phyloP scores from a whole-genome alignment of 92 coral and sea anemone genomes.

The Hydrozoanthus gracilis region DNA sequence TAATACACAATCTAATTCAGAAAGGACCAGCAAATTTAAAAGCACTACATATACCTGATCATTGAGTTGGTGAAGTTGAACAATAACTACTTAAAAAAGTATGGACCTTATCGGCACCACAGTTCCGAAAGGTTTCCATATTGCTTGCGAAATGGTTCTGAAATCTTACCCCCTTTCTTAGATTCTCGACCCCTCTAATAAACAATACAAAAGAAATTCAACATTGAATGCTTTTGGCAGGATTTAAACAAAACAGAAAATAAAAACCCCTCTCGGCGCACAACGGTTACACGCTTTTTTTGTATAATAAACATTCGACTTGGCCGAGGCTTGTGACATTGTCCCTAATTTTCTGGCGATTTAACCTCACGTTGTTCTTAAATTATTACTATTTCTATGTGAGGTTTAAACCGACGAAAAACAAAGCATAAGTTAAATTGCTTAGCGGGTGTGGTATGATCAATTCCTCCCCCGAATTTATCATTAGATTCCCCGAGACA shows the following conservation, averaged over 20 bases:
- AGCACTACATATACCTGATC: not conserved
- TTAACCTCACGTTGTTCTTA: too few species aligned
- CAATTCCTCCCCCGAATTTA: too few species aligned
- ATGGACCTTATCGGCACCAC: constrained; percentile 19
- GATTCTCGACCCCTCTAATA: constrained; percentile 39
- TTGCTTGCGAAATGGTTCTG: constrained; percentile 39
- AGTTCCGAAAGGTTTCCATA: constrained; percentile 38
- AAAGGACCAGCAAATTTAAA: too few species aligned
- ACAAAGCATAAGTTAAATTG: too few species aligned
- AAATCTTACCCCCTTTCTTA: not conserved
- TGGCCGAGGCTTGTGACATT: too few species aligned
- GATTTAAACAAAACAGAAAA: not conserved
- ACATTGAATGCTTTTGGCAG: not conserved
- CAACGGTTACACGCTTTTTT: not conserved
- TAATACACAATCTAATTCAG: not conserved
- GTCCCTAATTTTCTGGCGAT: too few species aligned
- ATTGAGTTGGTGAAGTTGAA: not conserved
- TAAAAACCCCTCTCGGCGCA: not conserved
- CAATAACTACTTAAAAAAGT: not conserved
- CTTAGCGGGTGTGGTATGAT: too few species aligned
- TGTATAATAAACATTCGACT: too few species aligned
- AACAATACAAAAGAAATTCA: constrained; percentile 12
- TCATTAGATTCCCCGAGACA: too few species aligned
- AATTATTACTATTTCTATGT: too few species aligned
- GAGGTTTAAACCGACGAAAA: too few species aligned